A percentile compares a stretch with the other conserved stretches of the same genome.
Evolutionary conservation across 2,888 invertebrate genomes (phyloP).

Genomic region (Gortyna flavago): DNA sequence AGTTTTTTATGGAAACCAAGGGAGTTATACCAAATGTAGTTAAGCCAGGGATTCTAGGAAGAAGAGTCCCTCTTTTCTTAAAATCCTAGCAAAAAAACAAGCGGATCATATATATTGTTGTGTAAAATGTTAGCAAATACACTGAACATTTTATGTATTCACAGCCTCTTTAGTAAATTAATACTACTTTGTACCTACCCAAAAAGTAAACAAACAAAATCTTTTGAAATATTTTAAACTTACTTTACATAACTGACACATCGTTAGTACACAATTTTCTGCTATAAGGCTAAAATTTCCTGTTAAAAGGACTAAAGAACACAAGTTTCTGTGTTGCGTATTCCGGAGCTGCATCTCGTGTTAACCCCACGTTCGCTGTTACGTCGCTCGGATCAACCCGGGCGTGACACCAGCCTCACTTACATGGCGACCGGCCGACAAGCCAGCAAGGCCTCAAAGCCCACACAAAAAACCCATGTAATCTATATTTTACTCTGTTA

Average conservation of each 20-base stretch:
- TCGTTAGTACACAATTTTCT: background rate
- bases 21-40: background rate
- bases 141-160: background rate
- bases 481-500: conserved; percentile 31
- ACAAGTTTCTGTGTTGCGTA: conserved; percentile 28
- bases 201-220: background rate
- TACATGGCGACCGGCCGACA: conserved; percentile 15
- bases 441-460: conserved; percentile 24
- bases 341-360: conserved; percentile 21
- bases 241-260: background rate
- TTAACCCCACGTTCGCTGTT: conserved; percentile 22
- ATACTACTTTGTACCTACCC: background rate
- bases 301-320: conserved; percentile 3
- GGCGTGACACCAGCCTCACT: background rate
- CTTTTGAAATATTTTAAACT: background rate
- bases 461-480: conserved; percentile 9
- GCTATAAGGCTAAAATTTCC: conserved; percentile 2
- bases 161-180: background rate
- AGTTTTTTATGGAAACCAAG: background rate
- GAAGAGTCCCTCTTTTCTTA: background rate
- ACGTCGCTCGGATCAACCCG: conserved; percentile 25
- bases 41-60: background rate
- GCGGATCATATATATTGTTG: background rate
- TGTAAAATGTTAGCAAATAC: background rate
- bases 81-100: background rate